Evolutionary conservation across 2,797 vertebrate genomes (phyloP).

Genomic region (Agapornis canus): DNA sequence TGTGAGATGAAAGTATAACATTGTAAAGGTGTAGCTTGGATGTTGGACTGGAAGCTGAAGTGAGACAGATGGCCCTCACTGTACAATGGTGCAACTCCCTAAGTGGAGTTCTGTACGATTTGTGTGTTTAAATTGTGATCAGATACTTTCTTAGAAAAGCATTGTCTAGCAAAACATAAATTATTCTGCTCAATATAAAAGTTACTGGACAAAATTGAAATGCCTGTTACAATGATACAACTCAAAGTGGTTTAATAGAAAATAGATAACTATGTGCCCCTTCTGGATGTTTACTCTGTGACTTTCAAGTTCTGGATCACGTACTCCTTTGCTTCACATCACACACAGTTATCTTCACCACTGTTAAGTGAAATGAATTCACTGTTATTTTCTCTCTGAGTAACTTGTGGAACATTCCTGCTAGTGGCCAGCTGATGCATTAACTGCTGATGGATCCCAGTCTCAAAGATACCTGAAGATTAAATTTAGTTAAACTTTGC

Average conservation of each 20-base stretch:
- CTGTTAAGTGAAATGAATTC: not conserved
- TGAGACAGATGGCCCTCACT: not conserved
- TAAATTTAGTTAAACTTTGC: not conserved
- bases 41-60: not conserved
- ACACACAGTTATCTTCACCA: not conserved
- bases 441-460: not conserved
- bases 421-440: not conserved
- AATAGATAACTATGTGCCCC: not conserved
- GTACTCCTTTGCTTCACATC: not conserved
- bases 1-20: not conserved
- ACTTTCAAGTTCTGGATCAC: not conserved
- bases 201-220: not conserved
- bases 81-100: not conserved
- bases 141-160: not conserved
- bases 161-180: not conserved
- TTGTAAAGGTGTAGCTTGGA: not conserved
- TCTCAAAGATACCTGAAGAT: not conserved
- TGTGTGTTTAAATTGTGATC: not conserved
- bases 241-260: not conserved
- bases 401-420: not conserved
- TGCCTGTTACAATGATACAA: not conserved
- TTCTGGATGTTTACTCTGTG: not conserved
- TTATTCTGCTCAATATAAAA: not conserved
- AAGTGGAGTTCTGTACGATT: not conserved
- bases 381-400: not conserved